Base-by-base conservation (phyloP, 1,140 invertebrate species). In the Ceratosolen fusciceps region DNA sequence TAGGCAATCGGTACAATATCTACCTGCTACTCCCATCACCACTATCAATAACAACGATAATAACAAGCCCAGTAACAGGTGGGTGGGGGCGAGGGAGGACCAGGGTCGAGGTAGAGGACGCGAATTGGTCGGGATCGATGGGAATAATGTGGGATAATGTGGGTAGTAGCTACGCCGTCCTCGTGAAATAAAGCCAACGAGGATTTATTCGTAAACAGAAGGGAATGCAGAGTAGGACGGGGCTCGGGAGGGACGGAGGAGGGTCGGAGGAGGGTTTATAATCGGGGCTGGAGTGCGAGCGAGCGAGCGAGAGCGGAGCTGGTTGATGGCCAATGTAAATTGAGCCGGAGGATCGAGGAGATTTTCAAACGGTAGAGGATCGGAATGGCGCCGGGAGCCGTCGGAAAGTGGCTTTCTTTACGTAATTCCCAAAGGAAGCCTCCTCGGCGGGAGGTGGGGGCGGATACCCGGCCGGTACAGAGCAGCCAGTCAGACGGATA, bases 381-480 rank as follows among this genome's bases (percentile, higher is more conserved):
- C 34, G 8, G 21, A 58, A 58, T 34, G 34, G 71, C 47, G 19
- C 24, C 49, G 37, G 47, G 49, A 31, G 54, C 34, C 70, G 62
- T 71, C 37, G 47, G 68, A 68, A 58, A 70, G 31, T 58, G 70
- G 68, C 34, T 74, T 74, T 79, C 77, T 74, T 79, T 49, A 26
- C 58, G 12, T 56, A 68, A 79, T 79, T 79, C 77, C 77, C 77
- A 24, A 54, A 74, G 78, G 72, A 67, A 47, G 60, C 14, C 34
- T 67, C 14, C 34, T 67, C 60, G 73, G 39, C 29, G 29, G 29
- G 74, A 79, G 75, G 79, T 74, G 70, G 77, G n/a, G n/a, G n/a
- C n/a, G n/a, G 67, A 67, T 73, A 14, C 73, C 31, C 9, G 2
- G 60, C 49, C 21, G 24, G 52, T 34, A n/a, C 9, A n/a, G 54